phyloP scores from a whole-genome alignment of 1,140 invertebrate genomes.

The Helicoverpa armigera region DNA sequence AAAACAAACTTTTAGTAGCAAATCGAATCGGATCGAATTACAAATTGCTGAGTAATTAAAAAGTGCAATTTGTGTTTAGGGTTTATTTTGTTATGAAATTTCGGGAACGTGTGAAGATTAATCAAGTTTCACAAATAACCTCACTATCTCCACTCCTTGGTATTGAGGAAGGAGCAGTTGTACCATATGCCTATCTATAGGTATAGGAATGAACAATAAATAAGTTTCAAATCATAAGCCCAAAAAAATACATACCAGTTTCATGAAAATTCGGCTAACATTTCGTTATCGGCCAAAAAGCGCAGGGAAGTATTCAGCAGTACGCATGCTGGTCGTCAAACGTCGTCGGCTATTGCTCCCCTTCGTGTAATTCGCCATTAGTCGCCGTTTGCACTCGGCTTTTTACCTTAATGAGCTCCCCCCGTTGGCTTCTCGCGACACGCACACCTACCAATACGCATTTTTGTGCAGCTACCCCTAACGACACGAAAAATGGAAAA shows the following conservation, averaged over 20 bases:
- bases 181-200: no score
- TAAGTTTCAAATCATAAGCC: no score
- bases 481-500: slow-evolving; percentile 59
- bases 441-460: slow-evolving; percentile 74
- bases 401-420: slow-evolving; percentile 86
- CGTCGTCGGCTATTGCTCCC: slow-evolving; percentile 70
- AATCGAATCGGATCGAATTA: no score
- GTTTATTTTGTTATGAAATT: no score
- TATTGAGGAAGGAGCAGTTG: no score
- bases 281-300: slow-evolving; percentile 15
- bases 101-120: no score
- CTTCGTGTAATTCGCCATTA: slow-evolving; percentile 86
- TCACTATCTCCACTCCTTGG: no score
- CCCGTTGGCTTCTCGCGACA: slow-evolving; percentile 68
- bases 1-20: no score
- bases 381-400: slow-evolving; percentile 84
- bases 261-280: neutral
- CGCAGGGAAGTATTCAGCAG: slow-evolving; percentile 18
- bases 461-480: slow-evolving; percentile 75
- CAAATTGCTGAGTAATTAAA: neutral
- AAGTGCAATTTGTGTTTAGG: no score
- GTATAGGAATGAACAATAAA: no score
- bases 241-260: no score
- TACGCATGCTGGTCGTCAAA: slow-evolving; percentile 43
- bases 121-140: no score